Percentiles rank a stretch among this genome's conserved stretches.
Conservation (phyloP, 2,113 vertebrate genomes). For the Peromyscus californicus region DNA sequence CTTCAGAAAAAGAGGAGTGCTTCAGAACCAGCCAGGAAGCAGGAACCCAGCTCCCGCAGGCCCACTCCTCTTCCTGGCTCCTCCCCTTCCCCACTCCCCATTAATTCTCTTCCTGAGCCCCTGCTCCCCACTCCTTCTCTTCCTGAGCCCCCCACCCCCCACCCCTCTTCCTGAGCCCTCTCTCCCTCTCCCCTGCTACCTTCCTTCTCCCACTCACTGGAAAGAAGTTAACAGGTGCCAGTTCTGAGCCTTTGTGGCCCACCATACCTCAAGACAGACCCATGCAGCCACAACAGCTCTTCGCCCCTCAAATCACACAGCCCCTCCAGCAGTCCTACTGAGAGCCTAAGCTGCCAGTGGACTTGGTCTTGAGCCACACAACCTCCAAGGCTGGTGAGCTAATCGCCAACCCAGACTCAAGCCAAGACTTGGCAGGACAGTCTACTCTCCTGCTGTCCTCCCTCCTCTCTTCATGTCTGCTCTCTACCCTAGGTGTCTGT, state of each 20-base stretch:
- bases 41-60: background rate
- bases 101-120: background rate
- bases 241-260: background rate
- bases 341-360: too few relatives aligned
- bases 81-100: background rate
- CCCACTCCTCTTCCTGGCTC: background rate
- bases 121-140: background rate
- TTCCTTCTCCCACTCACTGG: background rate
- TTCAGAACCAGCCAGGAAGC: background rate
- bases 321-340: background rate
- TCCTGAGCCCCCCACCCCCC: too few relatives aligned
- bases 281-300: background rate
- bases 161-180: background rate
- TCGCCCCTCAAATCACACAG: background rate
- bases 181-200: background rate
- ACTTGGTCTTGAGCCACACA: too few relatives aligned
- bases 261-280: background rate
- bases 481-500: background rate
- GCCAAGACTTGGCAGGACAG: fast-evolving
- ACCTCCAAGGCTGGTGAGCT: background rate
- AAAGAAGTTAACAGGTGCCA: background rate
- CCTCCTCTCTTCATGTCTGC: background rate
- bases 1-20: background rate
- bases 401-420: background rate
- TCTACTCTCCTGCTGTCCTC: background rate